Percentiles rank a stretch among this genome's conserved stretches.
Evolutionary conservation across 2,113 vertebrate species (phyloP).

Genomic region (Clupea harengus): DNA sequence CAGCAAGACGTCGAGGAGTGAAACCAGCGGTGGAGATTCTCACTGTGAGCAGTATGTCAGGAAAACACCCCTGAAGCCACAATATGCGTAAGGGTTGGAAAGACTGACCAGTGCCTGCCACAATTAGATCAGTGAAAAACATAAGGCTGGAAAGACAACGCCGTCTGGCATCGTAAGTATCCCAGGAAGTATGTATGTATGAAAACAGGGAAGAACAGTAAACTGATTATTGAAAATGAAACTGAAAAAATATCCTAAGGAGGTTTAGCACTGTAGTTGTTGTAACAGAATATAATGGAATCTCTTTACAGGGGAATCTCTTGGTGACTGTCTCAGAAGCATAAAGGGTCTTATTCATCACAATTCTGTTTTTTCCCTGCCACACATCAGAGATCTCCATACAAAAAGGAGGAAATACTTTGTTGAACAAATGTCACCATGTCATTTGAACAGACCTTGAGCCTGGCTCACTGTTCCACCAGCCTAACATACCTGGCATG

Average conservation of each 20-base stretch:
- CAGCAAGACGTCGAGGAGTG: not conserved
- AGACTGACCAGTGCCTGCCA: not conserved
- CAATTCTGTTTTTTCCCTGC: not conserved
- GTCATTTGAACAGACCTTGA: not conserved
- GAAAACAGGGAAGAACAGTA: too few species aligned
- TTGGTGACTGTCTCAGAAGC: not conserved
- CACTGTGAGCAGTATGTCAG: not conserved
- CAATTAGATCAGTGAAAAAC: not conserved
- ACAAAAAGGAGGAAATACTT: not conserved
- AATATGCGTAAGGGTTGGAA: not conserved
- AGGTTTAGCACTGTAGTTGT: too few species aligned
- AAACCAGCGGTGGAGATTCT: not conserved
- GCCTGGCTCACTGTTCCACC: not conserved
- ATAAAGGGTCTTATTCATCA: constrained; percentile 42
- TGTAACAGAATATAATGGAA: not conserved
- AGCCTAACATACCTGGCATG: constrained; percentile 22
- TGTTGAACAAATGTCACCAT: constrained; percentile 19
- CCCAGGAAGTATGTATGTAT: not conserved
- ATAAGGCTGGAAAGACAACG: not conserved
- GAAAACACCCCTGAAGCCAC: not conserved
- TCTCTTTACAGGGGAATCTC: not conserved
- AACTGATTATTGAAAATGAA: too few species aligned
- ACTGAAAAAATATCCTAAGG: too few species aligned
- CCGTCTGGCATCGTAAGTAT: too few species aligned
- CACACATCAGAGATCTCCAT: not conserved